A percentile compares a stretch with the other conserved stretches of the same genome.
phyloP scores from a whole-genome alignment of 2,888 invertebrate genomes.

The Iphiclides podalirius region DNA sequence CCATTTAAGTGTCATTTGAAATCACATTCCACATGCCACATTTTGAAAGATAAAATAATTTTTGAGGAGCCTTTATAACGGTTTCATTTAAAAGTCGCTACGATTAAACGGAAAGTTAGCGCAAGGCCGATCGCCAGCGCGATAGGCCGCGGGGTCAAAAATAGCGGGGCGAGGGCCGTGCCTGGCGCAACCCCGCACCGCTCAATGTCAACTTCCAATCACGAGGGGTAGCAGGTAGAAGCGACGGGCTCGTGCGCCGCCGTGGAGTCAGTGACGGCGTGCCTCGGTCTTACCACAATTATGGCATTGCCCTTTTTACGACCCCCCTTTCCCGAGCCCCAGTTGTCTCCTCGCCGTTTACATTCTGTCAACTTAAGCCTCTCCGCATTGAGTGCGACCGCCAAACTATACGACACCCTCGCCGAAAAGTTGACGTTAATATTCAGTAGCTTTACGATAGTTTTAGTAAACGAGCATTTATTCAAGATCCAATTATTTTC shows the following conservation, averaged over 20 bases:
- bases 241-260: constrained; percentile 52
- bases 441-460: neutral
- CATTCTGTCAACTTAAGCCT: constrained; percentile 61
- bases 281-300: constrained; percentile 51
- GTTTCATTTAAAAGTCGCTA: constrained; percentile 63
- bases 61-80: constrained; percentile 41
- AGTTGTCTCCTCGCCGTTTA: constrained; percentile 29
- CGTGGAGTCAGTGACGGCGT: constrained; percentile 36
- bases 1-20: too few relatives aligned
- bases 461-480: neutral
- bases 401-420: neutral
- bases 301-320: constrained; percentile 57
- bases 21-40: neutral
- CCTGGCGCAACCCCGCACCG: constrained; percentile 70
- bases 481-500: neutral
- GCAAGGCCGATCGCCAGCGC: constrained; percentile 73
- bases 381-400: constrained; percentile 34
- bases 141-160: constrained; percentile 77
- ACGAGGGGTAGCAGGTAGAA: constrained; percentile 68
- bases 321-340: constrained; percentile 22
- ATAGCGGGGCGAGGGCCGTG: constrained; percentile 66
- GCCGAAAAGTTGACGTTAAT: constrained; percentile 1
- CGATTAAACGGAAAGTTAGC: constrained; percentile 70
- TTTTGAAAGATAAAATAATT: constrained; percentile 22
- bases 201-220: constrained; percentile 78